Evolutionary conservation across 2,888 invertebrate species (phyloP).

Genomic region (Tyria jacobaeae): DNA sequence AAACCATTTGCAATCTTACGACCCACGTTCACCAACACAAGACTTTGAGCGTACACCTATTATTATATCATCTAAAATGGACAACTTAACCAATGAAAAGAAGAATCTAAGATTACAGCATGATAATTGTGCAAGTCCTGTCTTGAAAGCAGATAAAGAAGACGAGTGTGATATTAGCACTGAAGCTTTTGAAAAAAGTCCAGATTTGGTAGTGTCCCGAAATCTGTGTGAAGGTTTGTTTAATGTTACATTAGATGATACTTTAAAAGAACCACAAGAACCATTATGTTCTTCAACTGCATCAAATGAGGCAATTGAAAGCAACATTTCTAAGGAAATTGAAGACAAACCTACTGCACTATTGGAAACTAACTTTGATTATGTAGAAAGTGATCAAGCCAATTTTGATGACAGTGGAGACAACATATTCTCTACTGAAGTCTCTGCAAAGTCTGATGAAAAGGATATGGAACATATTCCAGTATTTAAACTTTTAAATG

Average conservation of each 20-base stretch:
- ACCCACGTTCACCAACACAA: constrained; percentile 87
- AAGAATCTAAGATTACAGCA: constrained; percentile 49
- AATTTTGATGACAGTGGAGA: constrained; percentile 62
- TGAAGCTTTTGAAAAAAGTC: constrained; percentile 60
- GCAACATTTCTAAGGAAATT: constrained; percentile 62
- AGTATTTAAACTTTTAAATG: constrained; percentile 66
- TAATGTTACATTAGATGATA: constrained; percentile 73
- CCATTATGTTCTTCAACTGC: constrained; percentile 78
- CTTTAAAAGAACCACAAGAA: constrained; percentile 69
- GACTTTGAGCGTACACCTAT: constrained; percentile 88
- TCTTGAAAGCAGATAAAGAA: constrained; percentile 57
- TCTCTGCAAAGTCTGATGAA: constrained; percentile 33
- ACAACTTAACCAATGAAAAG: constrained; percentile 55
- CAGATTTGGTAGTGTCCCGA: constrained; percentile 71
- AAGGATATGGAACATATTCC: constrained; percentile 51
- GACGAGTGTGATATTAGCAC: constrained; percentile 60
- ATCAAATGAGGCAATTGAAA: constrained; percentile 74
- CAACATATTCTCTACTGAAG: constrained; percentile 32
- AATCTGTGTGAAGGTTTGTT: constrained; percentile 75
- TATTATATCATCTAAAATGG: constrained; percentile 64
- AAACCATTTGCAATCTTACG: constrained; percentile 80
- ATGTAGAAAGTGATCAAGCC: constrained; percentile 72
- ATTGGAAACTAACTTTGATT: constrained; percentile 88
- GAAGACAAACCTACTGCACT: constrained; percentile 74
- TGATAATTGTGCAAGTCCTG: constrained; percentile 63